Evolutionary conservation across 2,113 vertebrate genomes (phyloP), one percentile per base, ranked within the genome.

Genomic region (Oryzias curvinotus): DNA sequence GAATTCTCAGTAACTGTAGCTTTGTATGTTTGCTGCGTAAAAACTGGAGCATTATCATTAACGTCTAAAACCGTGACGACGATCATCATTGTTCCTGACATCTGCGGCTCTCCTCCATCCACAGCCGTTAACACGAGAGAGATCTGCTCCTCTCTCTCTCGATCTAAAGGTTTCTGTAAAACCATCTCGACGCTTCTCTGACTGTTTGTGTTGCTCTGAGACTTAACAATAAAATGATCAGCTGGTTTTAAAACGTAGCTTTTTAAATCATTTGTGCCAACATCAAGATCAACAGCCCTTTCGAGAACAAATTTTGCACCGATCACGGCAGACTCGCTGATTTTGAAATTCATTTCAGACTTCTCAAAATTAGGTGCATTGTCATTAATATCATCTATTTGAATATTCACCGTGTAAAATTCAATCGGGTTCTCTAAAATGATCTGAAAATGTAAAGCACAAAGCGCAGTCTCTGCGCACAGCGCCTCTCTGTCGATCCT

Each of bases 321-420:
- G 0, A 26, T 59, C 0, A 54, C 15, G 0, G 83, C 62, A 0
- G 72, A 75, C 23, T 88, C 87, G 7, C 71, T 82, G 1, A 87
- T 91, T 73, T 87, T 86, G 19, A 91, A 83, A 57, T 63, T 49
- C n/a, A 90, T 72, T 26, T 90, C 75, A 3, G 43, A 70, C 16
- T 86, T 80, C 3, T 87, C 71, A 63, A 92, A 92, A 4, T 15
- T 45, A 0, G 91, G 92, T 0, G 87, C 46, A n/a, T 94, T 88
- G 60, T 95, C 93, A 52, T 94, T 94, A 12, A 93, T 81, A 49
- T 94, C 93, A 15, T 53, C 76, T 21, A 94, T 81, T 30, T 91
- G 65, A 0, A 94, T 68, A 0, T 89, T 90, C 15, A 90, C 81
- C 1, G 62, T 72, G 41, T 88, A 91, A 44, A 93, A 87, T 57